Base-by-base conservation (phyloP, 2,797 vertebrate species). In the Sebastes steindachneri region DNA sequence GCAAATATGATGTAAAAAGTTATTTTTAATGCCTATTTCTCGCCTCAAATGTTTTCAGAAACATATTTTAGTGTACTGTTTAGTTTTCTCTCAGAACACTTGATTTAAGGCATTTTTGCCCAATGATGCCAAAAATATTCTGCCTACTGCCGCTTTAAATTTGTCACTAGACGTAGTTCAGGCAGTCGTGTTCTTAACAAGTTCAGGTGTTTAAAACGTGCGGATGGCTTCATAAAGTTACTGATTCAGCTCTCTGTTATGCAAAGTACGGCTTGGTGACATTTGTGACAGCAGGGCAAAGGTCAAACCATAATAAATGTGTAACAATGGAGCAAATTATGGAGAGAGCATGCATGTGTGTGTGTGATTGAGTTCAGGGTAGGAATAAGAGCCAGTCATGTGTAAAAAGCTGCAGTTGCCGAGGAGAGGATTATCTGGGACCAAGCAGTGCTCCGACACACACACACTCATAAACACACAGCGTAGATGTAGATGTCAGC, bases 371-470 rank as follows among this genome's bases (percentile, higher is more conserved):
- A 69, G 71, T 72, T 76, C 41, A 69, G 26, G 12, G 35, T 8
- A 45, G 55, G 45, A 83, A 70, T 86, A 79, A 87, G 73, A 88
- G 60, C 33, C 82, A 90, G 83, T 87, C 88, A 92, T 90, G 87
- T 89, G 92, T 92, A 70, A 93, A 94, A 89, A 28, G 41, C 77
- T 41, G 79, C 66, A n/a, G 51, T 81, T 79, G 79, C 68, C 60
- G 45, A 83, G 76, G 85, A 76, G 85, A 90, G 88, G 91, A 93
- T 94, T 93, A 93, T 82, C 75, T 75, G 41, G 79, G 57, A 90
- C 89, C 80, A 90, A 83, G 83, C 83, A 69, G 82, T 68, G 75
- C 86, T 79, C 51, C 1, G 1, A 78, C 67, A 73, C 70, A 65
- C 66, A 55, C 65, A 45, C 51, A 73, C 67, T 75, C 70, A 57